Evolutionary conservation across 2,113 vertebrate species (phyloP), one percentile per base, ranked within the genome.

Genomic region (Brachionichthys hirsutus): DNA sequence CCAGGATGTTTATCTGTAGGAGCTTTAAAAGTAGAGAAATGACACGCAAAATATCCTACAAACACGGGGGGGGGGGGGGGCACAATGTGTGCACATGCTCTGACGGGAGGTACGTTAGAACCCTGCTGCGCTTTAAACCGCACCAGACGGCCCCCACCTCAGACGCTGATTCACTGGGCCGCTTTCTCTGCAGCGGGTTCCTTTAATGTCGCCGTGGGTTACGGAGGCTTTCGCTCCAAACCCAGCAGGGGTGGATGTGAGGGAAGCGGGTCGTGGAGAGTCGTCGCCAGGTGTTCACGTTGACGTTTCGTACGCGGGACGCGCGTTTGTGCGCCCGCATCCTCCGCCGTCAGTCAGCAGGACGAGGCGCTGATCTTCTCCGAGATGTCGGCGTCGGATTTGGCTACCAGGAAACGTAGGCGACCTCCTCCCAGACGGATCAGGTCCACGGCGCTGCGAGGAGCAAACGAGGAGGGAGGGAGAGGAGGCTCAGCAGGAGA

Each of bases 331-430:
- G n/a, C 41, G 16, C 65, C 46, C 53, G 30, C 38, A 18, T 19
- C 41, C n/a, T 36, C n/a, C 2, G 22, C 50, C 11, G 52, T 49
- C 42, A 15, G 59, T 91, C 86, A 93, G 79, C 92, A 93, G 1
- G 92, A 91, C 44, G 92, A 94, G 78, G 92, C 94, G 57, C 90
- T 90, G 89, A 97, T 93, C 83, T 96, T 97, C 86, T 94, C 94
- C 1, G 95, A 93, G 8, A 95, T 90, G 22, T 97, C 94, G 34
- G 76, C 73, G 49, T 97, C 94, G 0, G 95, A 96, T 81, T 97
- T 98, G 85, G 95, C 95, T 9, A 98, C 93, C 48, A 98, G 92
- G 75, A 98, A 97, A 15, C 92, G 88, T 58, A 97, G 92, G 63
- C 92, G 94, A 63, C 92, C 94, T 3, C 94, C 94, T 5, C 95